Conservation (phyloP, 1,140 invertebrate species). For the Atta colombica region DNA sequence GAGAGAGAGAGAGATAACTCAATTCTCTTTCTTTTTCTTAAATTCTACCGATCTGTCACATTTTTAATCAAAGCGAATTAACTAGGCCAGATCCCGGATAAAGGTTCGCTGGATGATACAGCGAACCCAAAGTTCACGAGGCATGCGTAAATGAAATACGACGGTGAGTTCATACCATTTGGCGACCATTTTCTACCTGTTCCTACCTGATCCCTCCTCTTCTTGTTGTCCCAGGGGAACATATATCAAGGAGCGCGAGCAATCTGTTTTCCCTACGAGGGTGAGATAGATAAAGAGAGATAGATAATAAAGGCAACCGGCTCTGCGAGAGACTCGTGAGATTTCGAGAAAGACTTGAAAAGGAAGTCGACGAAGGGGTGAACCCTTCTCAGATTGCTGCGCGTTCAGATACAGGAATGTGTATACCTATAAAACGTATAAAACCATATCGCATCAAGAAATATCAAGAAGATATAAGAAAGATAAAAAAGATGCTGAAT, state of each 20-base stretch:
- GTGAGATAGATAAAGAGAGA: neutral
- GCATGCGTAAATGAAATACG: slow-evolving; percentile 57
- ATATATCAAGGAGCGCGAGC: neutral
- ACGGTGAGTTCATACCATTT: neutral
- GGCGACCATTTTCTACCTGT: slow-evolving; percentile 25
- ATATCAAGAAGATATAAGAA: neutral
- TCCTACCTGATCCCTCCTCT: slow-evolving; percentile 17
- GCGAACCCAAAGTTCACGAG: neutral
- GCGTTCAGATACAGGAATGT: slow-evolving; percentile 51
- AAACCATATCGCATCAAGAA: slow-evolving; percentile 1
- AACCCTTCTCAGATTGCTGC: slow-evolving; percentile 67
- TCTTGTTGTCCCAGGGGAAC: neutral
- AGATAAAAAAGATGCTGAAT: slow-evolving; percentile 29
- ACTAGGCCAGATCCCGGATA: slow-evolving; percentile 45
- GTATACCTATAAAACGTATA: slow-evolving; percentile 50
- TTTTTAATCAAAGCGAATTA: slow-evolving; percentile 30
- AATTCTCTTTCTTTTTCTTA: neutral
- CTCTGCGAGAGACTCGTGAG: neutral
- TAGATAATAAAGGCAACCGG: slow-evolving; percentile 35
- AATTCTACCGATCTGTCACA: neutral
- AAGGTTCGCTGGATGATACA: slow-evolving; percentile 42
- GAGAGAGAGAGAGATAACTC: neutral
- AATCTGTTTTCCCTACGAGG: slow-evolving; percentile 43
- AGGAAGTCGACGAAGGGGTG: neutral
- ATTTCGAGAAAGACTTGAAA: slow-evolving; percentile 8